Evolutionary conservation across 2,113 vertebrate genomes (phyloP).

Genomic region (Noctilio leporinus): DNA sequence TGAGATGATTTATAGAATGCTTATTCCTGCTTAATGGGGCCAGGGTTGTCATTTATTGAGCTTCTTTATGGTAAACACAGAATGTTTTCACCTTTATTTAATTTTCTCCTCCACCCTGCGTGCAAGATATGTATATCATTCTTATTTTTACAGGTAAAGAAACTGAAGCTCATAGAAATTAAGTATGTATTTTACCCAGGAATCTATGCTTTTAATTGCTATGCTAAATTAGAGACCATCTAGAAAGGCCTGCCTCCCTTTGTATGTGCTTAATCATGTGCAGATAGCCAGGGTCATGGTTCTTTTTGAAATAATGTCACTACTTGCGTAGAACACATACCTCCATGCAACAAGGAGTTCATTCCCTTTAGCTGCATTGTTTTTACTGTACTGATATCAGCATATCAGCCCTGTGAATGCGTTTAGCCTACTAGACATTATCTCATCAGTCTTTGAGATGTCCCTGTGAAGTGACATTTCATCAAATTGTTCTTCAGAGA

Average conservation of each 20-base stretch:
- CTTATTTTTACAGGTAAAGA: neutral
- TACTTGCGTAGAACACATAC: neutral
- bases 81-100: neutral
- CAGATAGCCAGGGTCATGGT: neutral
- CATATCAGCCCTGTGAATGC: neutral
- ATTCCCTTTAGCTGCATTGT: neutral
- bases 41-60: neutral
- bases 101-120: neutral
- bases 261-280: neutral
- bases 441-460: slow-evolving; percentile 67
- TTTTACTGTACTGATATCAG: neutral
- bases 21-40: neutral
- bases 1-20: neutral
- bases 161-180: neutral
- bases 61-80: neutral
- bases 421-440: slow-evolving; percentile 45
- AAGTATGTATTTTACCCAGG: neutral
- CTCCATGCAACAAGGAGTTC: neutral
- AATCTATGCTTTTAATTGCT: neutral
- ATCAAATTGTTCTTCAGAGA: slow-evolving; percentile 29
- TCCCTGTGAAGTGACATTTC: neutral
- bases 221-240: neutral
- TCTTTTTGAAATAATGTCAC: neutral
- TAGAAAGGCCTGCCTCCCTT: neutral
- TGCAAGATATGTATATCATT: neutral